Evolutionary conservation across 2,888 invertebrate genomes (phyloP).

Genomic region (Horisme vitalbata): DNA sequence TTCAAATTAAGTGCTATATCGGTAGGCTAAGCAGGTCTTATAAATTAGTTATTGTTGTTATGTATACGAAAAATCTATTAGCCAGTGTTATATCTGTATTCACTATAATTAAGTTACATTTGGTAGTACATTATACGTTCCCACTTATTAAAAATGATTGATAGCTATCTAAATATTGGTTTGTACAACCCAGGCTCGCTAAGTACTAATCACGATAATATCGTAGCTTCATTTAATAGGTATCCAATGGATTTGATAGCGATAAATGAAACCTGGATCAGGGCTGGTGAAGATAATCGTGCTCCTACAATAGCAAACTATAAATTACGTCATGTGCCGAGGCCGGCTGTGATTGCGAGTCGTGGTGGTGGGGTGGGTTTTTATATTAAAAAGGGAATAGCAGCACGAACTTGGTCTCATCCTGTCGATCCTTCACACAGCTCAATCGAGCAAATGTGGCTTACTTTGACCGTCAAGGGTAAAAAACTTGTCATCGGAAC

Average conservation of each 20-base stretch:
- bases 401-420: background rate
- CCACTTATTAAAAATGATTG: background rate
- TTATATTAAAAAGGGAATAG: background rate
- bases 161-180: conserved; percentile 23
- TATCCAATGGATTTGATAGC: conserved; percentile 26
- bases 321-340: background rate
- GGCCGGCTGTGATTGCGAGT: conserved; percentile 1
- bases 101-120: background rate
- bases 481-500: background rate
- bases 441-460: background rate
- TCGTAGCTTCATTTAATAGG: conserved; percentile 15
- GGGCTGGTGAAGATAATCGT: conserved; percentile 8
- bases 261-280: conserved; percentile 25
- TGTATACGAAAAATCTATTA: too few relatives aligned
- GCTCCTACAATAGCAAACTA: conserved; percentile 17
- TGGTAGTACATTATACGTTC: background rate
- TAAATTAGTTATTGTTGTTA: too few relatives aligned
- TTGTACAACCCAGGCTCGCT: conserved; percentile 33
- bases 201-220: conserved; percentile 34
- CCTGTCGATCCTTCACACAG: background rate
- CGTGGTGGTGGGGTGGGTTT: conserved; percentile 12
- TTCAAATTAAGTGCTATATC: too few relatives aligned
- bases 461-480: background rate
- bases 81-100: too few relatives aligned
- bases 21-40: too few relatives aligned